Evolutionary conservation across 2,888 invertebrate species (phyloP), one percentile per base, ranked within the genome.

Genomic region (Cheilosia scutellata): DNA sequence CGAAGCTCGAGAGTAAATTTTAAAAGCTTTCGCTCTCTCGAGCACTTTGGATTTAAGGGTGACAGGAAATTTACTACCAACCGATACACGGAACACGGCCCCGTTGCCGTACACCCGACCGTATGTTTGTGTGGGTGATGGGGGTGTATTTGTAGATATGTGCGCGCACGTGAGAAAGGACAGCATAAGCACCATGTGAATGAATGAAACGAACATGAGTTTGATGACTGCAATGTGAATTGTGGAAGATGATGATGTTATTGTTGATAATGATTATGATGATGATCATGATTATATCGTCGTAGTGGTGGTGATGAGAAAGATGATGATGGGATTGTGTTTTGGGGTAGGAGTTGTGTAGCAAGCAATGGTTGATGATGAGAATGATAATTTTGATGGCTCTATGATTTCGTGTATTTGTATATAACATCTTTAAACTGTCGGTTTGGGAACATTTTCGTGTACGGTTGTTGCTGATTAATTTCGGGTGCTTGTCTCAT

Each of bases 321-420:
- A 66, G 65, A 70, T 75, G 76, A 80, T 80, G 80, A 76, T 80
- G 71, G 74, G 63, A 65, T 68, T 71, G 70, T 44, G 70, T 20
- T 79, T 63, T 83, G 76, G 83, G 66, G 83, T 79, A 57, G 78
- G 66, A 70, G 72, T 7, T 27, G 27, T 11, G 51, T 11, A 51
- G 27, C 51, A 13, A 75, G 75, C 70, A 84, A 80, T 84, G 75
- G 75, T 86, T 80, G 84, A 80, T 86, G 84, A 86, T 80, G 84
- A 86, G 84, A 80, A 80, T 86, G 84, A 86, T 86, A 86, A 86
- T 86, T 86, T 86, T 86, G 80, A 86, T 86, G 75, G 80, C 84
- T 80, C 84, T 82, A 76, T 80, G 84, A 86, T 86, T 84, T 86
- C 80, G 71, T 86, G 80, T 86, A 84, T 86, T 86, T 86, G 82